Conservation (phyloP, 2,888 invertebrate species). For the Chrysomela aeneicollis region DNA sequence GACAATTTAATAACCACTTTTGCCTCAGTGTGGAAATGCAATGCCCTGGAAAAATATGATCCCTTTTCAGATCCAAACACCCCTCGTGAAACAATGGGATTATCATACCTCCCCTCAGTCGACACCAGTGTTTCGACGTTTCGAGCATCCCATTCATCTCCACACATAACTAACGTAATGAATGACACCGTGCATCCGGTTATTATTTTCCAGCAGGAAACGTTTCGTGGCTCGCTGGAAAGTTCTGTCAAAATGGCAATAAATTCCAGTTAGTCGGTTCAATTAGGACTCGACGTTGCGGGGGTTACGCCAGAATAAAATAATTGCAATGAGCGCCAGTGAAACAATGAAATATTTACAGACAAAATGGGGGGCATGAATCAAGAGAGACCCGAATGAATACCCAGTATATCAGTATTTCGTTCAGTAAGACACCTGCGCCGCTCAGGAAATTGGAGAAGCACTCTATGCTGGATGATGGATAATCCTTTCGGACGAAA, state of each 20-base stretch:
- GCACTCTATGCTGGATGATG: background rate
- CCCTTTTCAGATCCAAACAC: background rate
- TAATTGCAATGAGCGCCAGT: conserved; percentile 1
- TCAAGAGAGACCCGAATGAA: background rate
- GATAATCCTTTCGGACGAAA: background rate
- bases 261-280: background rate
- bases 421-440: background rate
- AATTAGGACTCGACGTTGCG: background rate
- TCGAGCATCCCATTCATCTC: background rate
- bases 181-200: conserved; percentile 1
- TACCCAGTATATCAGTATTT: conserved; percentile 1
- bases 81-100: background rate
- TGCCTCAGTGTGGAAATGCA: too few species aligned
- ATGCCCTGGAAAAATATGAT: too few species aligned
- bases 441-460: background rate
- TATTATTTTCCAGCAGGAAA: conserved; percentile 1
- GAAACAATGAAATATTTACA: conserved; percentile 3
- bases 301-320: background rate
- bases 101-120: background rate
- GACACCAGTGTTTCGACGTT: background rate
- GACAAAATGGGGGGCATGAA: background rate
- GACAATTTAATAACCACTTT: too few species aligned
- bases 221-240: background rate
- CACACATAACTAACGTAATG: background rate
- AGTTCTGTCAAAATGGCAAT: conserved; percentile 1